phyloP scores from a whole-genome alignment of 1,140 invertebrate genomes.

The Vollenhovia emeryi region DNA sequence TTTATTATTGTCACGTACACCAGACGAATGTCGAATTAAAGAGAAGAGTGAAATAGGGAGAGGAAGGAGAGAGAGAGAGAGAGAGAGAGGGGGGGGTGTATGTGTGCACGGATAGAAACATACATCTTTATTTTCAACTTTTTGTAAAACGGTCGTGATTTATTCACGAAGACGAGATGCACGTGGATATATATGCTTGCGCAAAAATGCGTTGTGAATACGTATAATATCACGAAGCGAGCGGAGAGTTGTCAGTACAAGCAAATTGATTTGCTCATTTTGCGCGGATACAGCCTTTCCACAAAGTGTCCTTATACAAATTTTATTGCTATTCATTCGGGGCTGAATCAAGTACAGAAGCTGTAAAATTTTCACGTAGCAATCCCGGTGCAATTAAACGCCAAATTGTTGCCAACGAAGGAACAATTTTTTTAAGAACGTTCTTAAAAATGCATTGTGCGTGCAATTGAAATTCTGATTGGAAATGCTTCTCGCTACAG shows the following conservation, averaged over 20 bases:
- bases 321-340: neutral
- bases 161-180: neutral
- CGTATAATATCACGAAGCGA: neutral
- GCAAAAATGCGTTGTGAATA: neutral
- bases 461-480: neutral
- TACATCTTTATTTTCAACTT: neutral
- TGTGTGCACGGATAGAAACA: conserved; percentile 8
- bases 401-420: neutral
- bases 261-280: neutral
- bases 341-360: neutral
- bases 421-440: neutral
- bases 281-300: neutral
- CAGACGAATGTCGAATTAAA: conserved; percentile 17
- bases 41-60: neutral
- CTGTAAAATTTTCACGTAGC: neutral
- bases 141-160: neutral
- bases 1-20: conserved; percentile 38
- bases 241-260: neutral
- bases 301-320: neutral
- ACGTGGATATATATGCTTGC: neutral
- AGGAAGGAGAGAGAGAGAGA: neutral
- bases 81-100: neutral
- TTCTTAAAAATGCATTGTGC: neutral
- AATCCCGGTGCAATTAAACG: neutral
- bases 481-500: neutral